phyloP scores from a whole-genome alignment of 2,113 vertebrate species.

The Nanorana parkeri region DNA sequence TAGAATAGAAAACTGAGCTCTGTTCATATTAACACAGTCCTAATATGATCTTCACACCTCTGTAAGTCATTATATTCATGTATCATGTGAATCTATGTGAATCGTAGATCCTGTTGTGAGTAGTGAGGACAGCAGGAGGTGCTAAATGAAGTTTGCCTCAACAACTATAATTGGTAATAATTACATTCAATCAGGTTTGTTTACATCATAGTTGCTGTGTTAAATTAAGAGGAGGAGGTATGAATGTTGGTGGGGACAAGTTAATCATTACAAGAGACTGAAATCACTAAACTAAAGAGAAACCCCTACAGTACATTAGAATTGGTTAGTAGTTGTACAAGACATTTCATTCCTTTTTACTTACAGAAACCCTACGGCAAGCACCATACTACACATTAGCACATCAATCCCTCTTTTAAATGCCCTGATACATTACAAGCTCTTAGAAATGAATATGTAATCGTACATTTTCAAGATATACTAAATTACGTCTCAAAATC shows the following conservation, averaged over 20 bases:
- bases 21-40: background rate
- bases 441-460: slow-evolving; percentile 48
- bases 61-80: background rate
- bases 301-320: slow-evolving; percentile 10
- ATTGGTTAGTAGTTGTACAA: slow-evolving; percentile 51
- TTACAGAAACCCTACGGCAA: slow-evolving; percentile 26
- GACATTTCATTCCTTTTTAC: slow-evolving; percentile 52
- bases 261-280: slow-evolving; percentile 31
- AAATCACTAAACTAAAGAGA: slow-evolving; percentile 23
- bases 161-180: slow-evolving; percentile 17
- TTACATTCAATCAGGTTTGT: slow-evolving; percentile 14
- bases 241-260: background rate
- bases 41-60: background rate
- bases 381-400: slow-evolving; percentile 39
- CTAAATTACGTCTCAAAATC: slow-evolving; percentile 58
- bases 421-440: background rate
- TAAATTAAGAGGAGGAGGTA: slow-evolving; percentile 25
- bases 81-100: background rate
- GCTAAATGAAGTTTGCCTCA: slow-evolving; percentile 18
- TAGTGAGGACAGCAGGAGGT: background rate
- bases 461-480: slow-evolving; percentile 55
- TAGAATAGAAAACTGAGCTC: background rate
- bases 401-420: slow-evolving; percentile 45
- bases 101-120: background rate
- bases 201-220: slow-evolving; percentile 14